Evolutionary conservation across 2,113 vertebrate genomes (phyloP).

Genomic region (Eurypyga helias): DNA sequence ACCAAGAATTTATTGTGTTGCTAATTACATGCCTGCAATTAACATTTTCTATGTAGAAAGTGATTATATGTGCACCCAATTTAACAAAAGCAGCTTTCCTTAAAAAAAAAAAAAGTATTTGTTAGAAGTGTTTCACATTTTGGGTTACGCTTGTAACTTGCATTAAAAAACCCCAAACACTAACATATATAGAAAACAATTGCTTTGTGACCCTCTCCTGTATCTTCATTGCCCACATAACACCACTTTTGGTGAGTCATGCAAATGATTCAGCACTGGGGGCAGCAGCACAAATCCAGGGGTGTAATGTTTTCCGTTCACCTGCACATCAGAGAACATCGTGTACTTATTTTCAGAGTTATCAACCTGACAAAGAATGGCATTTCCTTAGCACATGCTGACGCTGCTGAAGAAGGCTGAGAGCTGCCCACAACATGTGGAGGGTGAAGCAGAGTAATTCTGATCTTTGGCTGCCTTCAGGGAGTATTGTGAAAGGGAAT

Average conservation of each 20-base stretch:
- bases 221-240: background rate
- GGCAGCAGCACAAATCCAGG: background rate
- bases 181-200: background rate
- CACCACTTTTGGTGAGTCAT: background rate
- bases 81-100: background rate
- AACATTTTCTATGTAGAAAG: slow-evolving; percentile 42
- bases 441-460: background rate
- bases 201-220: background rate
- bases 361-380: background rate
- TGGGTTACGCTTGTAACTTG: background rate
- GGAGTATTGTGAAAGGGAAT: slow-evolving; percentile 28
- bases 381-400: background rate
- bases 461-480: slow-evolving; percentile 16
- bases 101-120: background rate
- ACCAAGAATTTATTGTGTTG: background rate
- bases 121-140: background rate
- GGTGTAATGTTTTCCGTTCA: background rate
- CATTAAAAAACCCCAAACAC: background rate
- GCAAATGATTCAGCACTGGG: background rate
- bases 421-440: background rate
- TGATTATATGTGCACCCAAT: background rate
- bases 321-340: background rate
- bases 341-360: background rate
- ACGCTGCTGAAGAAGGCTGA: background rate
- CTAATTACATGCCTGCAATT: slow-evolving; percentile 42